Conservation (phyloP, 2,888 invertebrate species). For the Hirtodrosophila duncani region DNA sequence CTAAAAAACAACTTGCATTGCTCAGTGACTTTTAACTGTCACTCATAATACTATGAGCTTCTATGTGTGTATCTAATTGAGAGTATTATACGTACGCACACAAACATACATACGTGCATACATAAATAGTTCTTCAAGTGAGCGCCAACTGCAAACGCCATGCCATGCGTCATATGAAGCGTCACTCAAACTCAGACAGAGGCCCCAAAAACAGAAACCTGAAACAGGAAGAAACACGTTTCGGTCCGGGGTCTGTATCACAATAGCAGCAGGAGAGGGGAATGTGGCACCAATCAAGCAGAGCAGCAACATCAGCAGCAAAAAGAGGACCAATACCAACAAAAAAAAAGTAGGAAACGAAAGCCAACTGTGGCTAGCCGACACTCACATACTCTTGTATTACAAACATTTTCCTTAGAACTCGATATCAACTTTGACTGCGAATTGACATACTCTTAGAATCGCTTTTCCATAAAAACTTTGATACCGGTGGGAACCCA, state of each 20-base stretch:
- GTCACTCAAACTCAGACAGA: constrained; percentile 40
- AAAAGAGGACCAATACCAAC: constrained; percentile 52
- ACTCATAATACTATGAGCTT: too few species aligned
- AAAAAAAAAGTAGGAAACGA: constrained; percentile 31
- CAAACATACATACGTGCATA: too few species aligned
- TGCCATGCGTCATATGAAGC: constrained; percentile 56
- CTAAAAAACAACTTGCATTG: too few species aligned
- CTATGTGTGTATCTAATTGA: too few species aligned
- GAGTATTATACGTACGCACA: too few species aligned
- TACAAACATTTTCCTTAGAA: too few species aligned
- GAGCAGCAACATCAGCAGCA: constrained; percentile 22
- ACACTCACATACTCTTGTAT: not conserved
- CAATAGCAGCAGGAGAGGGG: constrained; percentile 11
- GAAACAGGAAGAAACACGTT: constrained; percentile 62
- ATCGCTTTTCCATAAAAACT: too few species aligned
- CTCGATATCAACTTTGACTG: too few species aligned
- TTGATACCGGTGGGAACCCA: too few species aligned
- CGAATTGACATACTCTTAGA: too few species aligned
- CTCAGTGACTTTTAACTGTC: too few species aligned
- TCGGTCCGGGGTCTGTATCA: constrained; percentile 16
- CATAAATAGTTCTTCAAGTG: constrained; percentile 1
- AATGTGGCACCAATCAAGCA: constrained; percentile 63
- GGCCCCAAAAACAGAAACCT: constrained; percentile 39
- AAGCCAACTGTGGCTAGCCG: constrained; percentile 42
- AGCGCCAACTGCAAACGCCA: constrained; percentile 48